These are phyloP conservation scores for Eilema caniola DNA, from an alignment of 2,888 invertebrate genomes.

Conservation along the genomic window DNA sequence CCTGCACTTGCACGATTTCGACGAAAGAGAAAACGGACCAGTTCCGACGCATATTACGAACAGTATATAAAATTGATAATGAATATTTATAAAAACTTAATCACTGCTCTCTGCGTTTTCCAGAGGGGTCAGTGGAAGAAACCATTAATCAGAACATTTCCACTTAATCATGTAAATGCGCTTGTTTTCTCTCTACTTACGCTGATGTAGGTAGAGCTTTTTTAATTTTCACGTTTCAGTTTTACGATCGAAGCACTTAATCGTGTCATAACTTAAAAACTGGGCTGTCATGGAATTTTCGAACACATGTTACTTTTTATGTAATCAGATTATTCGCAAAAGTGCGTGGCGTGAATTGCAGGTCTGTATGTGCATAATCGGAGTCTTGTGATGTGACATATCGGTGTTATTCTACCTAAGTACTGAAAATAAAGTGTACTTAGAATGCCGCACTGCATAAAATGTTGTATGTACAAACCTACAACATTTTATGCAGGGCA, in stretches of 20 bases:
- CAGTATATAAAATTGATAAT: constrained; percentile 83
- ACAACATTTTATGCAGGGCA: constrained; percentile 6
- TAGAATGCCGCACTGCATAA: no score
- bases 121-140: constrained; percentile 74
- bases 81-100: constrained; percentile 85
- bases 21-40: constrained; percentile 86
- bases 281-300: constrained; percentile 19
- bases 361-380: constrained; percentile 23
- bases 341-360: constrained; percentile 18
- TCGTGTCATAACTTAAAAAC: constrained; percentile 34
- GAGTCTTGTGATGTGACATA: constrained; percentile 17
- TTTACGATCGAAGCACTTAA: constrained; percentile 32
- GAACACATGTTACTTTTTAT: constrained; percentile 20
- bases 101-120: constrained; percentile 75
- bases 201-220: constrained; percentile 48
- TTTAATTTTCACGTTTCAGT: constrained; percentile 65
- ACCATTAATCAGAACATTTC: constrained; percentile 82
- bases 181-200: constrained; percentile 64
- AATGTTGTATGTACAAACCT: background rate
- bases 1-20: constrained; percentile 83
- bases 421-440: no score
- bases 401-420: constrained; percentile 13
- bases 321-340: constrained; percentile 22
- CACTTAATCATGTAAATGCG: constrained; percentile 76
- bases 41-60: constrained; percentile 80